Percentiles rank a stretch among this genome's conserved stretches.
phyloP scores from a whole-genome alignment of 2,888 invertebrate species.

The Ennomos quercinarius region DNA sequence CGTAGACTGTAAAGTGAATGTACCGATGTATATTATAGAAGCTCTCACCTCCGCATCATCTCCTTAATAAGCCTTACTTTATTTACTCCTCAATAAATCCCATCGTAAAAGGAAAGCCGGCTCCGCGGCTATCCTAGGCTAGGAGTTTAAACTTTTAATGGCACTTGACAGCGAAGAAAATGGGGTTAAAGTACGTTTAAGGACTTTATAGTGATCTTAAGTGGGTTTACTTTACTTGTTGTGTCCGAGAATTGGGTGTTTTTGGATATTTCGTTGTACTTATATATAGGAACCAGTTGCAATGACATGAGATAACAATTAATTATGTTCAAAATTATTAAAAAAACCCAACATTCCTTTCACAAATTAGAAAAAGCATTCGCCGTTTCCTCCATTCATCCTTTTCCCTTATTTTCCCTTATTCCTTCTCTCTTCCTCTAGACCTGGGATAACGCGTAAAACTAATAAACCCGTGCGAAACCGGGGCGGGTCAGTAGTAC shows the following conservation, averaged over 20 bases:
- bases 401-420: too few relatives aligned
- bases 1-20: background rate
- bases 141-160: constrained; percentile 69
- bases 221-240: constrained; percentile 36
- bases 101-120: constrained; percentile 47
- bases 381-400: too few relatives aligned
- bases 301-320: too few relatives aligned
- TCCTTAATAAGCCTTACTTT: constrained; percentile 49
- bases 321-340: too few relatives aligned
- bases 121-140: constrained; percentile 51
- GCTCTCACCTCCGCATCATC: constrained; percentile 19
- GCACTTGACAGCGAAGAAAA: constrained; percentile 68
- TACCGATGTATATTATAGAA: background rate
- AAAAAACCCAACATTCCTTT: too few relatives aligned
- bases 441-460: too few relatives aligned
- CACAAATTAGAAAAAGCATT: too few relatives aligned
- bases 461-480: too few relatives aligned
- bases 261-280: constrained; percentile 2
- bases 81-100: constrained; percentile 59
- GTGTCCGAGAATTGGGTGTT: constrained; percentile 14
- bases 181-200: constrained; percentile 64
- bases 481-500: too few relatives aligned
- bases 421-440: too few relatives aligned
- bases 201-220: constrained; percentile 64
- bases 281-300: too few relatives aligned